These are phyloP conservation scores for Tricholaema leucomelas DNA, from an alignment of 2,113 vertebrate genomes.

Conservation along the genomic window DNA sequence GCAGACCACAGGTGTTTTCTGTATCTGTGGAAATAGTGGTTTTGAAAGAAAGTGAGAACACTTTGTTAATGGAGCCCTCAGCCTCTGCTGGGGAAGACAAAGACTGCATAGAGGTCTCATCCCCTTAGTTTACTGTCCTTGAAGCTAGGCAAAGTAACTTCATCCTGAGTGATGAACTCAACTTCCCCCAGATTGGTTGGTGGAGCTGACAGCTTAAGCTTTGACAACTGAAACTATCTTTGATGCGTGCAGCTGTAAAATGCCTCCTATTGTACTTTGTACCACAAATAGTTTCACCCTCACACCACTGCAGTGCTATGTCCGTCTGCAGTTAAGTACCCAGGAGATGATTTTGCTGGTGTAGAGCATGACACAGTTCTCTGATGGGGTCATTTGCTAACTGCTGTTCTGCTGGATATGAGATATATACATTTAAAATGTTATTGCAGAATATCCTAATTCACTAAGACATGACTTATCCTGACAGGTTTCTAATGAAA, in stretches of 20 bases:
- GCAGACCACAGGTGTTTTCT: background rate
- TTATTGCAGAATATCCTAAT: background rate
- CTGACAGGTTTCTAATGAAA: background rate
- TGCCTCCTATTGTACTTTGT: background rate
- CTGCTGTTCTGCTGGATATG: background rate
- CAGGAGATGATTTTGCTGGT: background rate
- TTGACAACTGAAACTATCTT: background rate
- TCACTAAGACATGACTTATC: background rate
- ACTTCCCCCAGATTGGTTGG: background rate
- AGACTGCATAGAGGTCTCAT: background rate
- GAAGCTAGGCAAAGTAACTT: background rate
- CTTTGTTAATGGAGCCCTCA: background rate
- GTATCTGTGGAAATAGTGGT: rapidly evolving
- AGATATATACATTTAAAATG: background rate
- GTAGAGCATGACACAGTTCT: background rate
- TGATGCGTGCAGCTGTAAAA: background rate
- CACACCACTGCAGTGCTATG: too few relatives aligned
- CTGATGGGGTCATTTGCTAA: background rate
- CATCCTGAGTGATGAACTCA: background rate
- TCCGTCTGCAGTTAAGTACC: background rate
- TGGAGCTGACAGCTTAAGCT: background rate
- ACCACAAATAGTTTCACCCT: background rate
- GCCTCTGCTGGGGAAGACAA: background rate
- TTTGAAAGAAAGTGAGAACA: background rate
- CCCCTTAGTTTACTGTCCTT: background rate